Base-by-base conservation (phyloP, 2,113 vertebrate genomes). In the Colistium nudipinnis region DNA sequence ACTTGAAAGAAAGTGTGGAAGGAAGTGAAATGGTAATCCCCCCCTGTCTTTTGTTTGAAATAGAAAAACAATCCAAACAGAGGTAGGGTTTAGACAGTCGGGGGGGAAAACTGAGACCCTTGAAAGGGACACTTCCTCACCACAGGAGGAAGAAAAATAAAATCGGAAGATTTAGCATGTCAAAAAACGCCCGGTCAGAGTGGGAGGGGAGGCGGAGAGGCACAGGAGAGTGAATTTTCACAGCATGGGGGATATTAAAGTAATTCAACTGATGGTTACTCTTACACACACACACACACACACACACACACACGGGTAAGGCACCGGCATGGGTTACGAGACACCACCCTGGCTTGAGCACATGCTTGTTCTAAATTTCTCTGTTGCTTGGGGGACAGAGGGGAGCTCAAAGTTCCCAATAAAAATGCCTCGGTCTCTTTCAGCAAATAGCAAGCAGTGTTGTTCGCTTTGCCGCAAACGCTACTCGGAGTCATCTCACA, bases 121-220 rank as follows among this genome's bases (percentile, higher is more conserved):
- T 93, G 91, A 93, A 93, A 92, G 85, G 87, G 91, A 90, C 90
- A 92, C 92, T 93, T 94, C 93, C 93, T 93, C 92, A 91, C 92
- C 75, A 20, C 93, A 91, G 93, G 92, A 93, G 88, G 89, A 91
- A 91, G 86, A 87, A 91, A 93, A 93, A 93, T 92, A 92, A 93
- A 93, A 93, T 91, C 90, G 89, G 91, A 83, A 88, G 92, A 92
- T 92, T 94, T 93, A 91, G 89, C 93, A 93, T 93, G 92, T 94
- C 92, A 94, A 94, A 45, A 43, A 93, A 92, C 74, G 48, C 77
- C 69, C 67, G 84, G 77, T 78, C 81, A 55, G 78, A 77, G 69
- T 11, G 28, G 74, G 67, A 51, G 71, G 57, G 25, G 25, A 62
- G 69, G 54, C 35, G 78, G 67, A 54, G 81, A 80, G 83, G 72